A percentile compares a stretch with the other conserved stretches of the same genome.
phyloP scores from a whole-genome alignment of 2,113 vertebrate species.

The Paraplagusia blochii region DNA sequence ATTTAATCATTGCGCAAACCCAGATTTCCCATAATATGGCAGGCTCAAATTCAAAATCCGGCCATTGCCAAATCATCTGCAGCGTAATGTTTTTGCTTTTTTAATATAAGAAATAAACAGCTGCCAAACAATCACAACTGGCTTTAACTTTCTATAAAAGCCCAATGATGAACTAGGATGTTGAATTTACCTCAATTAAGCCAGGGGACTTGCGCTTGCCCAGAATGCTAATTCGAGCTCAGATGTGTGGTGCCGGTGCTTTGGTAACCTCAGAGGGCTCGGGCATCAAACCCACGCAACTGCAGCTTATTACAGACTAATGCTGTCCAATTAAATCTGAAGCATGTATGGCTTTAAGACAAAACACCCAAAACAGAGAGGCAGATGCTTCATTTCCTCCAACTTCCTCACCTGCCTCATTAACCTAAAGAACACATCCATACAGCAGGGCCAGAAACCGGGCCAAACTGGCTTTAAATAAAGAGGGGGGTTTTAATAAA shows the following conservation, averaged over 20 bases:
- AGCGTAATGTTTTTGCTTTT: slow-evolving; percentile 73
- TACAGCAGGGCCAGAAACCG: no score
- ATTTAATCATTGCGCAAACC: slow-evolving; percentile 82
- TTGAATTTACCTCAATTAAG: slow-evolving; percentile 79
- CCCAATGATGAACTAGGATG: slow-evolving; percentile 70
- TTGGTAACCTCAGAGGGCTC: slow-evolving; percentile 56
- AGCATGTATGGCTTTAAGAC: slow-evolving; percentile 43
- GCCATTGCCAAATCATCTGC: slow-evolving; percentile 75
- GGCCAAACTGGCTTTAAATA: no score
- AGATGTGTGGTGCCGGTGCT: slow-evolving; percentile 59
- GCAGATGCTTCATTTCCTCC: slow-evolving; percentile 6
- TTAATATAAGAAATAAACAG: slow-evolving; percentile 80
- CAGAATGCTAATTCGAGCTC: slow-evolving; percentile 74
- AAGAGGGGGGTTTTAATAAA: no score
- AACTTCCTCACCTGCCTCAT: slow-evolving; percentile 31
- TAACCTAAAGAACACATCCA: slow-evolving; percentile 21
- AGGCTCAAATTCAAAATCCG: slow-evolving; percentile 73
- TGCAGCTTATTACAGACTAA: slow-evolving; percentile 49
- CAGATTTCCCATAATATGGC: slow-evolving; percentile 78
- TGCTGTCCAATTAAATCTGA: slow-evolving; percentile 55
- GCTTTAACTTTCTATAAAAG: slow-evolving; percentile 76
- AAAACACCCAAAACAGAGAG: slow-evolving; percentile 28
- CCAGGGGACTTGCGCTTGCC: slow-evolving; percentile 67
- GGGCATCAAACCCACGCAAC: slow-evolving; percentile 56
- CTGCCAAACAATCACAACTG: slow-evolving; percentile 73